phyloP scores from a whole-genome alignment of 2,113 vertebrate species.

The Grammomys surdaster region DNA sequence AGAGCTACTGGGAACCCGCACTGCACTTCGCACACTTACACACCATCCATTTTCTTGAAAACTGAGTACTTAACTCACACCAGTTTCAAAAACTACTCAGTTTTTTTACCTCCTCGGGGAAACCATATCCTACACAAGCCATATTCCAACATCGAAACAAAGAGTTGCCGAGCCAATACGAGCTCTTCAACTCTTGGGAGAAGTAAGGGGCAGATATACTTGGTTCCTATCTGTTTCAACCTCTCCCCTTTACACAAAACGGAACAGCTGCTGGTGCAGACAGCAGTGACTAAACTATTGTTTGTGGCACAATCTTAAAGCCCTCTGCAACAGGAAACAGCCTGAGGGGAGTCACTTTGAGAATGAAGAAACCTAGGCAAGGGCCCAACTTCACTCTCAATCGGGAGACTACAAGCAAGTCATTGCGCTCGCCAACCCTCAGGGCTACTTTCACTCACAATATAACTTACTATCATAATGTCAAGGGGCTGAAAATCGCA shows the following conservation, averaged over 20 bases:
- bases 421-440: neutral
- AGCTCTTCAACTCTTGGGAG: neutral
- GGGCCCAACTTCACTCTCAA: neutral
- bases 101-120: neutral
- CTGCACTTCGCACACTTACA: neutral
- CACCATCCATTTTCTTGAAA: neutral
- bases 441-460: neutral
- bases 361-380: neutral
- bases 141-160: neutral
- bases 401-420: neutral
- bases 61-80: neutral
- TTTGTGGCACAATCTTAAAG: constrained; percentile 28
- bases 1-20: neutral
- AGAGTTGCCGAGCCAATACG: neutral
- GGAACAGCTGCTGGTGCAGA: constrained; percentile 28
- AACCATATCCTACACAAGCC: neutral
- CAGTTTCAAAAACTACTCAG: neutral
- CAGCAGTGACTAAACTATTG: constrained; percentile 28
- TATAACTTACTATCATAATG: neutral
- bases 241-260: constrained; percentile 43
- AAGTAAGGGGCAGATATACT: neutral
- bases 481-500: neutral
- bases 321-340: neutral
- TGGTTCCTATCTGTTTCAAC: constrained; percentile 17
- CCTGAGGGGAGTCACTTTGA: neutral